These are phyloP conservation scores for Rhea pennata DNA, from an alignment of 2,113 vertebrate genomes.

Conservation along the genomic window DNA sequence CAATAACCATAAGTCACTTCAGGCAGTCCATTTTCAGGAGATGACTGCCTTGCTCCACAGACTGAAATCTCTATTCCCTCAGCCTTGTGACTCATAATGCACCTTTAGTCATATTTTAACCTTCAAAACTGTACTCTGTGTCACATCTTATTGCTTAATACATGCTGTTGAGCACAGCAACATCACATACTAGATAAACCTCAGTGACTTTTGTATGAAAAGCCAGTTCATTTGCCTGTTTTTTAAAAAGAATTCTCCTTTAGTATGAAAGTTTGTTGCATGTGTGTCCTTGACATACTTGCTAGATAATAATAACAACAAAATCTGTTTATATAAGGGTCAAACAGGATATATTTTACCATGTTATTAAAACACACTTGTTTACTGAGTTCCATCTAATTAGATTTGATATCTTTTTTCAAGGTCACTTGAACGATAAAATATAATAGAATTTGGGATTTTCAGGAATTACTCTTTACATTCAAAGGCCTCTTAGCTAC, in stretches of 20 bases:
- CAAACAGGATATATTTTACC: neutral
- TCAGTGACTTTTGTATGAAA: neutral
- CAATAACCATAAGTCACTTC: slow-evolving; percentile 29
- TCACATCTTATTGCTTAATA: slow-evolving; percentile 47
- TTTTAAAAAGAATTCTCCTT: neutral
- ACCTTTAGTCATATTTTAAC: slow-evolving; percentile 64
- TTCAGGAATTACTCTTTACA: neutral
- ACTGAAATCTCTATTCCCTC: slow-evolving; percentile 46
- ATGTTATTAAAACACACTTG: neutral
- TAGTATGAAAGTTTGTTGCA: neutral
- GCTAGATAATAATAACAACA: neutral
- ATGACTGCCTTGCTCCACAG: slow-evolving; percentile 14
- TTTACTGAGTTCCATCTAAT: neutral
- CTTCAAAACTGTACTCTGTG: slow-evolving; percentile 30
- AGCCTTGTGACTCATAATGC: slow-evolving; percentile 59
- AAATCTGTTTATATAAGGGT: neutral
- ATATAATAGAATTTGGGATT: neutral
- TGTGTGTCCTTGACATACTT: neutral
- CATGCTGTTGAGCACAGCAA: neutral
- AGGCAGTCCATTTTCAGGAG: slow-evolving; percentile 26
- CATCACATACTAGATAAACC: neutral
- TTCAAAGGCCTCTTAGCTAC: neutral
- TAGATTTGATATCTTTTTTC: neutral
- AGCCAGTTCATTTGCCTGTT: neutral
- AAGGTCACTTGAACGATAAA: neutral